Percentiles rank a stretch among this genome's conserved stretches.
These are phyloP conservation scores for Chrysomela aeneicollis DNA, from an alignment of 2,888 invertebrate genomes.

Conservation along the genomic window DNA sequence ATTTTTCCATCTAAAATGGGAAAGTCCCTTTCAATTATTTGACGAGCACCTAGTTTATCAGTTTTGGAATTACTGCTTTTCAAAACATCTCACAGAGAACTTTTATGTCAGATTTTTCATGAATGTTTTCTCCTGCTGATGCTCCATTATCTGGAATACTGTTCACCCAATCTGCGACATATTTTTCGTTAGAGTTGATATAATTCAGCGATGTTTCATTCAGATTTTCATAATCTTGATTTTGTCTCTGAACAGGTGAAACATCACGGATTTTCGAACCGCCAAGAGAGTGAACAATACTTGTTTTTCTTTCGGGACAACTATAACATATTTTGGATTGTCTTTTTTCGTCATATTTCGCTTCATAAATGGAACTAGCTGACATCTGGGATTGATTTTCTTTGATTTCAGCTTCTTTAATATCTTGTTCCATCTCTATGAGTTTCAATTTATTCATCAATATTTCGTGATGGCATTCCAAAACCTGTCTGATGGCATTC, in stretches of 20 bases:
- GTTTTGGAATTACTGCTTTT: neutral
- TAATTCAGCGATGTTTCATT: neutral
- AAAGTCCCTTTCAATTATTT: slow-evolving; percentile 2
- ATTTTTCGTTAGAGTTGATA: neutral
- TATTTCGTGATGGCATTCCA: neutral
- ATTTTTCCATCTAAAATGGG: slow-evolving; percentile 5
- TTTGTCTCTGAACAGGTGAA: too few relatives aligned
- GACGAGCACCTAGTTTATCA: neutral
- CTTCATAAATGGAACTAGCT: too few relatives aligned
- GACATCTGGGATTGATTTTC: neutral
- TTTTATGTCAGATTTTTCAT: neutral
- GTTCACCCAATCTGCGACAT: neutral
- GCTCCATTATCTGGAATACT: neutral
- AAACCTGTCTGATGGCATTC: neutral
- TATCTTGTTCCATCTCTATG: neutral
- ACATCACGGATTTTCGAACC: too few relatives aligned
- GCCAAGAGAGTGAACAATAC: too few relatives aligned
- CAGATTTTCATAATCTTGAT: too few relatives aligned
- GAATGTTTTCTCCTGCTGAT: too few relatives aligned
- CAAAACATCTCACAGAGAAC: slow-evolving; percentile 2
- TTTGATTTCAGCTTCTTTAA: neutral
- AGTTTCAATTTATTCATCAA: slow-evolving; percentile 3
- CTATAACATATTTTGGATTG: too few relatives aligned
- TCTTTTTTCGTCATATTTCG: too few relatives aligned
- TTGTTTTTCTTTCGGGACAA: too few relatives aligned